Base-by-base conservation (phyloP, 2,797 vertebrate species). In the Sebastes ruberrimus region DNA sequence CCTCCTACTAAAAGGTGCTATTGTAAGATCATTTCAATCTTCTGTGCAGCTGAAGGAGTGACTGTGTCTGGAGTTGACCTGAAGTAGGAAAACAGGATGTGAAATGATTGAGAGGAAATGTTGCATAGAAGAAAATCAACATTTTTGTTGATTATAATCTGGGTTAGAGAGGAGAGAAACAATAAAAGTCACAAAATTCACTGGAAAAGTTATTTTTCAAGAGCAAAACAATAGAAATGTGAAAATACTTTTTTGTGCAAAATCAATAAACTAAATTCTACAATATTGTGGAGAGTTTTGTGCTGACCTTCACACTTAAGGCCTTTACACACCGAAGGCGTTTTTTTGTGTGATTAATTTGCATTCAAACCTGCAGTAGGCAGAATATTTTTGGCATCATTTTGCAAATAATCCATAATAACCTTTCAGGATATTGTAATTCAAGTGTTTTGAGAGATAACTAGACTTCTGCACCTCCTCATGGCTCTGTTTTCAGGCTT, bases 41-140 rank as follows among this genome's bases (percentile, higher is more conserved):
- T 95, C 86, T 93, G 93, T 95, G 94, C 94, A 95, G 95, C 95
- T 96, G 92, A 93, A 92, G 86, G 80, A 90, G 76, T 76, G 84
- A 89, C 79, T 86, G 84, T 84, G 78, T 92, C 73, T 56, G 65
- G 87, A 77, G 78, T 79, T 86, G 84, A 89, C 70, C 80, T 80
- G 52, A 80, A 88, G 83, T 67, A 80, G 62, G 84, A 79, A 86
- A 89, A 71, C 81, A 71, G 88, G 76, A 91, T 88, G 91, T 94
- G 90, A 92, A 93, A 87, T 82, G 85, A 90, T 57, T 80, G 80
- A 83, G 69, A 71, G 78, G 72, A 92, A 89, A 89, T 92, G 91
- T 89, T 75, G 88, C 78, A 89, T 88, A 64, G 23, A 53, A 57
- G 71, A 73, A 82, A 85, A 86, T 33, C 55, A 55, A 69, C 23